Percentiles rank a stretch among this genome's conserved stretches.
phyloP scores from a whole-genome alignment of 1,140 invertebrate species.

The Leptopilina boulardi region DNA sequence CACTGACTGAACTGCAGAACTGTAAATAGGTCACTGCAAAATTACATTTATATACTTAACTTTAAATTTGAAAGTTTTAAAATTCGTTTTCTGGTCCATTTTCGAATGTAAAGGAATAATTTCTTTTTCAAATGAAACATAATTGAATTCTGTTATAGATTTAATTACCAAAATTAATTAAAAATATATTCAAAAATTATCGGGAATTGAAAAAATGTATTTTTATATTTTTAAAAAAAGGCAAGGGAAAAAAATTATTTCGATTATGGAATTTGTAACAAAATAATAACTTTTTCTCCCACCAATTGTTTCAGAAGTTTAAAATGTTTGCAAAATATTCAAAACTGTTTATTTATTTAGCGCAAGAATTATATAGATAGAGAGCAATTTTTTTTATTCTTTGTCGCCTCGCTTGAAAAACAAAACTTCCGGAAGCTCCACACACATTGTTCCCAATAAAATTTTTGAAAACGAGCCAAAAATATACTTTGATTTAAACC shows the following conservation, averaged over 20 bases:
- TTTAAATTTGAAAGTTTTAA: conserved; percentile 9
- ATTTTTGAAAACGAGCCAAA: background rate
- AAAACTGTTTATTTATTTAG: conserved; percentile 2
- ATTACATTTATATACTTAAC: conserved; percentile 18
- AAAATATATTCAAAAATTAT: too few species aligned
- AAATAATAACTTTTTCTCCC: too few species aligned
- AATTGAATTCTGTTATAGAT: too few species aligned
- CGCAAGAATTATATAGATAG: background rate
- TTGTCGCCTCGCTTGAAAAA: background rate
- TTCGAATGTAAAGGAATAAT: background rate
- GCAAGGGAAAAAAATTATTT: too few species aligned
- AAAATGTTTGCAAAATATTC: too few species aligned
- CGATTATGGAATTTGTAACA: too few species aligned
- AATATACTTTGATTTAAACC: conserved; percentile 1
- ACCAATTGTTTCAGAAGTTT: too few species aligned
- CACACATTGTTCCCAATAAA: background rate
- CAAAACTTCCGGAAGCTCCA: conserved; percentile 14
- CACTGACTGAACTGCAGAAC: conserved; percentile 1
- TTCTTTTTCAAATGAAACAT: background rate
- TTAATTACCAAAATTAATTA: too few species aligned
- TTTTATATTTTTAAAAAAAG: too few species aligned
- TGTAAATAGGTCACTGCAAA: conserved; percentile 13
- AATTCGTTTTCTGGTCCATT: background rate
- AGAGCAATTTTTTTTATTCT: background rate
- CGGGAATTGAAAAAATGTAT: too few species aligned